These are phyloP conservation scores for Hippocampus barbouri DNA, from an alignment of 2,113 vertebrate genomes.

Conservation along the genomic window DNA sequence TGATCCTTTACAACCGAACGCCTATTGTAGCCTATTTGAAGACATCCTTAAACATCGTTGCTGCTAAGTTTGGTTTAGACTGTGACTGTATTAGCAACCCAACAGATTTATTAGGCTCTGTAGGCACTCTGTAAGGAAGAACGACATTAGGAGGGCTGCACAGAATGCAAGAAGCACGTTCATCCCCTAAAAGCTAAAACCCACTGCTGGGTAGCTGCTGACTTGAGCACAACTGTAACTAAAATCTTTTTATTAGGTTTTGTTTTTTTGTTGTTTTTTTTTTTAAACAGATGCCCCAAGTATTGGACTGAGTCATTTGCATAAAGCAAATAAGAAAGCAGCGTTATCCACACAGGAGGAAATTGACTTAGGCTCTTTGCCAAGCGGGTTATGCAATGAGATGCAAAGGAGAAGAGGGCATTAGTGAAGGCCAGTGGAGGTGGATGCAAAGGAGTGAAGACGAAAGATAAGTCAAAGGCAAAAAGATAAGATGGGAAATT, in stretches of 20 bases:
- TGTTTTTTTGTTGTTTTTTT: background rate
- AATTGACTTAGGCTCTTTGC: constrained; percentile 54
- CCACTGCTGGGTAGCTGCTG: constrained; percentile 34
- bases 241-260: constrained; percentile 30
- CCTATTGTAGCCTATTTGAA: constrained; percentile 52
- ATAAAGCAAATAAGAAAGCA: constrained; percentile 58
- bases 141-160: constrained; percentile 41
- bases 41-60: constrained; percentile 40
- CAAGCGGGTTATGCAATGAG: constrained; percentile 62
- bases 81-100: constrained; percentile 57
- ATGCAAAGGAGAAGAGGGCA: constrained; percentile 35
- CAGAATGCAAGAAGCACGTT: constrained; percentile 42
- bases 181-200: constrained; percentile 37
- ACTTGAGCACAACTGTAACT: constrained; percentile 29
- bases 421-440: constrained; percentile 36
- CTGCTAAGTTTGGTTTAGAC: constrained; percentile 39
- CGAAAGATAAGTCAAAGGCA: constrained; percentile 3
- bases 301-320: constrained; percentile 50
- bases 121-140: constrained; percentile 47
- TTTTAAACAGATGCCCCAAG: constrained; percentile 17
- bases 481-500: background rate
- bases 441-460: constrained; percentile 21
- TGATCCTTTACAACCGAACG: constrained; percentile 40
- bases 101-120: constrained; percentile 62
- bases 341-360: constrained; percentile 51